Conservation (phyloP, 2,113 vertebrate genomes). For the Rhinichthys klamathensis region DNA sequence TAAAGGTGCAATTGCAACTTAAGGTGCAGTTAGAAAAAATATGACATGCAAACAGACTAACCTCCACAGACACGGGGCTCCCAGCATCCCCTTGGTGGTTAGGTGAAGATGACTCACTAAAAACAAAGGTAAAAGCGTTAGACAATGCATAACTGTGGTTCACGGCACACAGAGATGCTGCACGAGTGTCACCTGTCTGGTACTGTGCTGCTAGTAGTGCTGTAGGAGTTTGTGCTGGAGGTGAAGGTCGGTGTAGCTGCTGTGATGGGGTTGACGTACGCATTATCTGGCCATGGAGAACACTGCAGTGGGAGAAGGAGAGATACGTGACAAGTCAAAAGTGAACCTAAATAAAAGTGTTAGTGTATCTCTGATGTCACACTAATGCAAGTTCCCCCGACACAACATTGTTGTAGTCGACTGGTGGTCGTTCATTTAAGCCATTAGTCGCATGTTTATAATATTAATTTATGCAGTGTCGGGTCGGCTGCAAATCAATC, state of each 20-base stretch:
- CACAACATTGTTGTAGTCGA: too few relatives aligned
- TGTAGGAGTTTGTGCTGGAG: constrained; percentile 49
- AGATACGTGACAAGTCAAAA: neutral
- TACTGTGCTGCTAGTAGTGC: constrained; percentile 26
- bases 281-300: constrained; percentile 93
- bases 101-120: constrained; percentile 92
- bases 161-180: neutral
- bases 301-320: constrained; percentile 76
- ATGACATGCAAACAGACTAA: constrained; percentile 68
- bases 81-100: constrained; percentile 92
- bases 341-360: neutral
- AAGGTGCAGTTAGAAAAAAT: neutral
- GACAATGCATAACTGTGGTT: neutral
- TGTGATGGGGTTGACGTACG: constrained; percentile 87
- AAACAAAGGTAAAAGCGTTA: constrained; percentile 46
- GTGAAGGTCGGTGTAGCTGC: constrained; percentile 78
- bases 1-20: neutral
- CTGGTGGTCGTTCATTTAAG: too few relatives aligned
- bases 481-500: too few relatives aligned
- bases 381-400: too few relatives aligned
- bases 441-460: too few relatives aligned
- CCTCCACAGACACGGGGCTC: constrained; percentile 80
- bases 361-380: neutral
- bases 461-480: too few relatives aligned
- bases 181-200: constrained; percentile 33